Conservation (phyloP, 2,888 invertebrate genomes). For the Drosophila dives region DNA sequence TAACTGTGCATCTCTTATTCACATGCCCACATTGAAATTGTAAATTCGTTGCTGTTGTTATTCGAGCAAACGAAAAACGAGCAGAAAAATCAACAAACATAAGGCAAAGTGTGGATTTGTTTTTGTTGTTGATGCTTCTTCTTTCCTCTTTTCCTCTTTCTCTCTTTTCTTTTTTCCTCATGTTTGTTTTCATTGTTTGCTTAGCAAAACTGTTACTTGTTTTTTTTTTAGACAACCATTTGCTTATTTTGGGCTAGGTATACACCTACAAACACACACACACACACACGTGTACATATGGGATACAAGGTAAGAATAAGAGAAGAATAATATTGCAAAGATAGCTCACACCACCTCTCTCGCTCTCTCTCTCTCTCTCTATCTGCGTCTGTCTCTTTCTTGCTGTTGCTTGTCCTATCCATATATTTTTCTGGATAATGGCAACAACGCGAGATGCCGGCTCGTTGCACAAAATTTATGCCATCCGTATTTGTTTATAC, state of each 20-base stretch:
- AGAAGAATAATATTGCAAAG: slow-evolving; percentile 63
- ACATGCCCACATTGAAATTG: slow-evolving; percentile 71
- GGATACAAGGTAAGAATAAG: slow-evolving; percentile 37
- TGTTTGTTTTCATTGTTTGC: slow-evolving; percentile 71
- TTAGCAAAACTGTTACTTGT: slow-evolving; percentile 75
- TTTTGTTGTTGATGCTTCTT: slow-evolving; percentile 31
- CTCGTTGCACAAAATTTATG: slow-evolving; percentile 75
- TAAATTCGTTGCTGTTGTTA: slow-evolving; percentile 68
- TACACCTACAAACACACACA: slow-evolving; percentile 17
- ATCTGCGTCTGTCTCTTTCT: not conserved
- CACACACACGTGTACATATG: slow-evolving; percentile 4
- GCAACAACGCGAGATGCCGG: slow-evolving; percentile 39
- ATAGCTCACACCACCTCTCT: slow-evolving; percentile 16
- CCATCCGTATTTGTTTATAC: slow-evolving; percentile 82
- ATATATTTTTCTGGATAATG: slow-evolving; percentile 47
- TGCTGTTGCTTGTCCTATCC: not conserved
- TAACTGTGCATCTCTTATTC: slow-evolving; percentile 54
- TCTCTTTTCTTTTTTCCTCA: slow-evolving; percentile 16
- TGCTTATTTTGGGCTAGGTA: slow-evolving; percentile 61
- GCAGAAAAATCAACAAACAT: slow-evolving; percentile 74
- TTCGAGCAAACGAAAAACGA: slow-evolving; percentile 62
- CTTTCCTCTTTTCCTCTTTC: slow-evolving; percentile 3
- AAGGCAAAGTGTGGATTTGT: slow-evolving; percentile 73
- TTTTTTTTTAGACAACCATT: slow-evolving; percentile 65
- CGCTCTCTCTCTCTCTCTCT: not conserved